These are phyloP conservation scores for Drosophila dunni DNA, from an alignment of 1,140 invertebrate genomes.

Conservation along the genomic window DNA sequence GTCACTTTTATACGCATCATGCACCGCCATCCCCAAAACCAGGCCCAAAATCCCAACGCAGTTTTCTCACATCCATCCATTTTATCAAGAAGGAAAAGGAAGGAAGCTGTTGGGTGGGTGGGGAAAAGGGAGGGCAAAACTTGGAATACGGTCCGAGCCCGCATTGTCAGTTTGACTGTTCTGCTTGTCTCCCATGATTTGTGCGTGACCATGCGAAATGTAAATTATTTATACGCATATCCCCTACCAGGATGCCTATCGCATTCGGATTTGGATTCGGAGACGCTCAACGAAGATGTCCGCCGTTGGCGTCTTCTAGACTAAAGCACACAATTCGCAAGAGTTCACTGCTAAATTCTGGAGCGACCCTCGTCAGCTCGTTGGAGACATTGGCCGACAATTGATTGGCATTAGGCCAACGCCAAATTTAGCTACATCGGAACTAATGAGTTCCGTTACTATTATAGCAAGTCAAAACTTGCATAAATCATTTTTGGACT, in stretches of 20 bases:
- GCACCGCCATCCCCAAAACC: slow-evolving; percentile 38
- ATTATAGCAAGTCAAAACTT: slow-evolving; percentile 38
- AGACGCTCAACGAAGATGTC: slow-evolving; percentile 30
- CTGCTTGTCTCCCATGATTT: slow-evolving; percentile 64
- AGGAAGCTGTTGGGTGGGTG: too few species aligned
- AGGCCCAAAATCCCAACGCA: slow-evolving; percentile 27
- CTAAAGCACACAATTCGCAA: slow-evolving; percentile 51
- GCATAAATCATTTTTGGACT: slow-evolving; percentile 3
- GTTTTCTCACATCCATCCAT: slow-evolving; percentile 5
- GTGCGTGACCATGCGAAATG: slow-evolving; percentile 81
- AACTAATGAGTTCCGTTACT: slow-evolving; percentile 20
- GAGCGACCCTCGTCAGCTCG: slow-evolving; percentile 51
- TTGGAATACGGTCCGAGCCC: slow-evolving; percentile 6
- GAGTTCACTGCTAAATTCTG: slow-evolving; percentile 53
- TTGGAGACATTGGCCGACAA: slow-evolving; percentile 43
- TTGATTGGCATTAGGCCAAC: slow-evolving; percentile 69
- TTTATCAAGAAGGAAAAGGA: neutral
- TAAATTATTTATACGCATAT: slow-evolving; percentile 74
- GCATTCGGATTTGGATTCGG: slow-evolving; percentile 15
- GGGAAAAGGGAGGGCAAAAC: neutral
- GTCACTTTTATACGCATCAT: slow-evolving; percentile 79
- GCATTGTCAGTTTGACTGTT: slow-evolving; percentile 9
- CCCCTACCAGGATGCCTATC: slow-evolving; percentile 34
- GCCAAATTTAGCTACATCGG: slow-evolving; percentile 20
- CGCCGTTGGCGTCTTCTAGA: slow-evolving; percentile 24